Evolutionary conservation across 2,797 vertebrate genomes (phyloP).

Genomic region (Pantherophis vulpinus): DNA sequence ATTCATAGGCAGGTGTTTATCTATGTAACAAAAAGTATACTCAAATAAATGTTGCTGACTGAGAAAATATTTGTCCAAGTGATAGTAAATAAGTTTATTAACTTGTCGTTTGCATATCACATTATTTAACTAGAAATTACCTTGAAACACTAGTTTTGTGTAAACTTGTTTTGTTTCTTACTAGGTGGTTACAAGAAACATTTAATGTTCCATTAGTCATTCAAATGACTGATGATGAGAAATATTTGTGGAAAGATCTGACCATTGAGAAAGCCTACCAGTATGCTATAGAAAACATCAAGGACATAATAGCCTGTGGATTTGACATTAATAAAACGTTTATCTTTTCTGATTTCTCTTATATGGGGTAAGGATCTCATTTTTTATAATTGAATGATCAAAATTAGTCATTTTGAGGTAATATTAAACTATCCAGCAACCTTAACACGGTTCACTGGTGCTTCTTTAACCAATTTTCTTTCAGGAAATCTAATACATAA

Average conservation of each 20-base stretch:
- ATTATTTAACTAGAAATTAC: not conserved
- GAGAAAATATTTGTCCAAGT: not conserved
- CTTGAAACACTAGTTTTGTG: not conserved
- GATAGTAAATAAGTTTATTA: not conserved
- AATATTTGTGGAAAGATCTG: slow-evolving; percentile 98
- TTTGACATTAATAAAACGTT: slow-evolving; percentile 97
- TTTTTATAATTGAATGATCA: not conserved
- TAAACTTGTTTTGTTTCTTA: slow-evolving; percentile 32
- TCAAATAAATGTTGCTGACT: not conserved
- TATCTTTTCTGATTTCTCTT: slow-evolving; percentile 96
- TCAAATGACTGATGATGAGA: slow-evolving; percentile 98
- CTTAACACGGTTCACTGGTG: not conserved
- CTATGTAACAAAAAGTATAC: not conserved
- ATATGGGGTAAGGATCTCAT: slow-evolving; percentile 86
- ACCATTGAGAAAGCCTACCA: slow-evolving; percentile 84
- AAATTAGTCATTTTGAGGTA: slow-evolving; percentile 4
- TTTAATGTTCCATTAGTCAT: slow-evolving; percentile 93
- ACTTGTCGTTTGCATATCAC: not conserved
- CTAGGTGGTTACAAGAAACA: slow-evolving; percentile 95
- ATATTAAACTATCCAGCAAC: not conserved
- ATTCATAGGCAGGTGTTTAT: too few species aligned
- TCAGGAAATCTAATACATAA: not conserved
- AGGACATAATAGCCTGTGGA: slow-evolving; percentile 95
- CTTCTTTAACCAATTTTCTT: not conserved
- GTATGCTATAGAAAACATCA: slow-evolving; percentile 88